Percentiles rank a stretch among this genome's conserved stretches.
Conservation (phyloP, 2,888 invertebrate genomes). For the Luperina testacea region DNA sequence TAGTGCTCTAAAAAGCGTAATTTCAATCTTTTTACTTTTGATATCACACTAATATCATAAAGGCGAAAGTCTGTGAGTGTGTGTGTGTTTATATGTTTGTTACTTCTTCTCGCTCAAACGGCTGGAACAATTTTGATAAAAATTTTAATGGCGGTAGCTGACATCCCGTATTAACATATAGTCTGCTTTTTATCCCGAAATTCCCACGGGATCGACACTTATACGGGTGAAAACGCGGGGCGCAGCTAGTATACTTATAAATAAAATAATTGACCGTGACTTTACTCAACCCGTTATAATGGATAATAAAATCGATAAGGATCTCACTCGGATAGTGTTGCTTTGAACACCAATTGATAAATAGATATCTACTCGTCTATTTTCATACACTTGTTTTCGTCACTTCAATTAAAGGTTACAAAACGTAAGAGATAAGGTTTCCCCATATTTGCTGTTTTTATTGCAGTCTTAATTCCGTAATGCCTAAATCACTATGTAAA, state of each 20-base stretch:
- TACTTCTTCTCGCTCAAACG: no score
- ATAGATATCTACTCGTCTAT: constrained; percentile 6
- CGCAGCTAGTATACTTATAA: no score
- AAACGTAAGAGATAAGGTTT: constrained; percentile 26
- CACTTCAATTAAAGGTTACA: constrained; percentile 18
- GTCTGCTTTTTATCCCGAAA: no score
- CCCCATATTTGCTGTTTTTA: constrained; percentile 26
- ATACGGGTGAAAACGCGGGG: no score
- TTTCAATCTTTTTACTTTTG: constrained; percentile 1
- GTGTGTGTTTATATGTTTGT: no score
- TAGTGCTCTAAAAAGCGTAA: not conserved
- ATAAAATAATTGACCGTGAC: not conserved
- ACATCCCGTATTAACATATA: no score
- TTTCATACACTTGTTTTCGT: constrained; percentile 16
- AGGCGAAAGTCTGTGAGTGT: no score
- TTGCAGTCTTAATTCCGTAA: not conserved
- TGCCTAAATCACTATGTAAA: not conserved
- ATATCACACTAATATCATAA: no score
- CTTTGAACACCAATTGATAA: not conserved
- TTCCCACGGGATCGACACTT: no score
- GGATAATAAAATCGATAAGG: constrained; percentile 4
- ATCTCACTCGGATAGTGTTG: constrained; percentile 4
- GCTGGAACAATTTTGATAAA: no score
- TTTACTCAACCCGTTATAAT: not conserved
- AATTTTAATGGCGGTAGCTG: no score